Conservation (phyloP, 2,797 vertebrate genomes). For the Coracias cyanogaster region DNA sequence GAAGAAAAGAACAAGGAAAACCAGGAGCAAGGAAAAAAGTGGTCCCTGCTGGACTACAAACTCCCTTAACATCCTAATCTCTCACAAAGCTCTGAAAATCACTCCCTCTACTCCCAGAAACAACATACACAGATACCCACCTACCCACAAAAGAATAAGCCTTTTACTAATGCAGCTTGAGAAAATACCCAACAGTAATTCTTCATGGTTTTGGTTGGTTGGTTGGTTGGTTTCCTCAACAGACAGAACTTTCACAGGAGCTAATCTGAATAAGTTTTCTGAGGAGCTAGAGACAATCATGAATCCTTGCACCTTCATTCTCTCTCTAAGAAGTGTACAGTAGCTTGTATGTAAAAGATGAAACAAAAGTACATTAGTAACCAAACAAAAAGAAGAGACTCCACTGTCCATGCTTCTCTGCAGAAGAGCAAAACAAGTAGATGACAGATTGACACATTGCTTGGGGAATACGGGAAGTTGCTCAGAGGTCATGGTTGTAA, state of each 20-base stretch:
- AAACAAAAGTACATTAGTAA: conserved; percentile 5
- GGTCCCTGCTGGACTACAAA: not conserved
- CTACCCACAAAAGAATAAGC: not conserved
- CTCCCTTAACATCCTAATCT: not conserved
- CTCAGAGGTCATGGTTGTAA: not conserved
- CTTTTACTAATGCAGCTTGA: not conserved
- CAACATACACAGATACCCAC: not conserved
- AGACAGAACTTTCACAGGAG: not conserved
- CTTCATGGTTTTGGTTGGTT: not conserved
- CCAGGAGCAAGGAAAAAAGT: not conserved
- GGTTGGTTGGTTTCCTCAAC: not conserved
- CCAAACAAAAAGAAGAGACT: not conserved
- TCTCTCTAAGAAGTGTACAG: not conserved
- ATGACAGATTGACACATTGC: not conserved
- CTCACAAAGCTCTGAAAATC: not conserved
- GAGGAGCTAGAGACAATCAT: not conserved
- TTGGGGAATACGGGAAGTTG: not conserved
- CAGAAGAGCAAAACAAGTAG: not conserved
- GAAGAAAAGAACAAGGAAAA: not conserved
- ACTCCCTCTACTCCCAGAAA: not conserved
- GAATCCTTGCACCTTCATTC: not conserved
- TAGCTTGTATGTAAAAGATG: not conserved
- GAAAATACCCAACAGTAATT: not conserved
- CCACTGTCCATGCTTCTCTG: not conserved
- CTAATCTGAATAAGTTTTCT: not conserved